These are phyloP conservation scores for Euphonia xanthogaster DNA, from an alignment of 2,797 vertebrate genomes.

Conservation along the genomic window DNA sequence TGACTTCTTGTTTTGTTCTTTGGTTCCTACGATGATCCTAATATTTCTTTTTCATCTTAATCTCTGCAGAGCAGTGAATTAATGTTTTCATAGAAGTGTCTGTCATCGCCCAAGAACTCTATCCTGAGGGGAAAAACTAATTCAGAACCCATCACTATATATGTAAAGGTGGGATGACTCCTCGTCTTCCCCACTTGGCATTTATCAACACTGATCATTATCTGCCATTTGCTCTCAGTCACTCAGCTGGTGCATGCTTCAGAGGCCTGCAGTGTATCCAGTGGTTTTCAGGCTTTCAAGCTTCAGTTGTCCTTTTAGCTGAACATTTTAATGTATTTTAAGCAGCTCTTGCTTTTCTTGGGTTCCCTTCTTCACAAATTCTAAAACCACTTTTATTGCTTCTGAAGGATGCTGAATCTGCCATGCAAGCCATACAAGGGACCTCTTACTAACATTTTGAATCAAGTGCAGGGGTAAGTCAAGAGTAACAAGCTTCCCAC, in stretches of 20 bases:
- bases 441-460: neutral
- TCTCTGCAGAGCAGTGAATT: conserved; percentile 36
- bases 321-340: neutral
- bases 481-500: neutral
- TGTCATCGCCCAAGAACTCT: conserved; percentile 10
- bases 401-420: neutral
- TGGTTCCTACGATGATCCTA: neutral
- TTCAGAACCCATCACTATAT: conserved; percentile 19
- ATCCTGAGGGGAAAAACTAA: conserved; percentile 44
- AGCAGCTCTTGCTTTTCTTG: neutral
- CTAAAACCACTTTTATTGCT: neutral
- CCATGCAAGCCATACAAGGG: neutral
- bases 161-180: conserved; percentile 19
- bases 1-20: conserved; percentile 32
- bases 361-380: neutral
- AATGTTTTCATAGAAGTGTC: conserved; percentile 49
- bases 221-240: neutral
- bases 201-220: neutral
- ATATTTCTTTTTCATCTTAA: conserved; percentile 35
- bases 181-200: neutral
- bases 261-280: neutral
- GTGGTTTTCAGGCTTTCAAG: neutral
- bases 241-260: neutral
- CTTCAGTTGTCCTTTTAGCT: neutral
- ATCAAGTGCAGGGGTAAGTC: neutral